Evolutionary conservation across 2,113 vertebrate genomes (phyloP).

Genomic region (Glaucomys volans): DNA sequence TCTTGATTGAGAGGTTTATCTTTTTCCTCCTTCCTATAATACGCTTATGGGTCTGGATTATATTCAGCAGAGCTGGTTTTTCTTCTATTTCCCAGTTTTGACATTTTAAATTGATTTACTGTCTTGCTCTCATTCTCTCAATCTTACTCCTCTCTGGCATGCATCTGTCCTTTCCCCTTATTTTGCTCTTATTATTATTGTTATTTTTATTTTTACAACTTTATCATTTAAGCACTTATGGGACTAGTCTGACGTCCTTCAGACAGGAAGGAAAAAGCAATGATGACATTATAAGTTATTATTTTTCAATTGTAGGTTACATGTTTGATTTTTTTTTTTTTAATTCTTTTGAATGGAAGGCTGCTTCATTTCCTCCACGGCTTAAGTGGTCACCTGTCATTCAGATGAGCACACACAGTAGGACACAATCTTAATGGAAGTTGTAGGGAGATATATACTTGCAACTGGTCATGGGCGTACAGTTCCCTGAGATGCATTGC

Average conservation of each 20-base stretch:
- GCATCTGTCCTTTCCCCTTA: not conserved
- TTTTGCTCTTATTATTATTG: not conserved
- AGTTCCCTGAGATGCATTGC: not conserved
- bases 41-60: slow-evolving; percentile 56
- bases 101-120: slow-evolving; percentile 66
- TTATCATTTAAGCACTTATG: slow-evolving; percentile 1
- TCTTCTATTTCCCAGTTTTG: slow-evolving; percentile 58
- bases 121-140: not conserved
- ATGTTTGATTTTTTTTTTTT: not conserved
- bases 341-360: not conserved
- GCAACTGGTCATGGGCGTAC: not conserved
- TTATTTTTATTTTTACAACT: not conserved
- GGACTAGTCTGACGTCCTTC: not conserved
- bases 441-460: not conserved
- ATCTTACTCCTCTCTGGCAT: not conserved
- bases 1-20: slow-evolving; percentile 71
- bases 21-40: slow-evolving; percentile 60
- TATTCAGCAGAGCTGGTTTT: slow-evolving; percentile 65
- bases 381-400: not conserved
- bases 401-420: not conserved
- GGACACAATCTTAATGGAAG: not conserved
- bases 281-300: not conserved
- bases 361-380: not conserved
- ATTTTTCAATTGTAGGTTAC: slow-evolving; percentile 14
- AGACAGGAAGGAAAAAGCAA: not conserved